Conservation (phyloP, 2,113 vertebrate species). For the Channa argus region DNA sequence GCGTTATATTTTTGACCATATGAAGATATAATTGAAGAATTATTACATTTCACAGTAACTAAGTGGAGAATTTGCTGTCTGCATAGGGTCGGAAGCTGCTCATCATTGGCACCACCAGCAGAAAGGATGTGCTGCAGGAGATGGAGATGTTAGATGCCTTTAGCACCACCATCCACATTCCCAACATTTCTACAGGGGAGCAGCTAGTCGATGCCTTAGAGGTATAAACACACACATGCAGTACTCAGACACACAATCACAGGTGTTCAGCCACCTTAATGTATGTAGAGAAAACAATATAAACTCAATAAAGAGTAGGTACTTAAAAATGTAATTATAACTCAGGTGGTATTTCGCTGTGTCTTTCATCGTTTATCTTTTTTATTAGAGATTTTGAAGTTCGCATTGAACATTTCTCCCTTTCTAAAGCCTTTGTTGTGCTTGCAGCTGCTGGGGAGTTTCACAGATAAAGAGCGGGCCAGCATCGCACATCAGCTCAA, state of each 20-base stretch:
- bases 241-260: no score
- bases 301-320: neutral
- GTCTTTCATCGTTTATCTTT: neutral
- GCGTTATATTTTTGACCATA: neutral
- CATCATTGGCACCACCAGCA: constrained; percentile 97
- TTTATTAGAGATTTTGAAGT: neutral
- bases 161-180: constrained; percentile 95
- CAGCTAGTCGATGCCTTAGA: constrained; percentile 96
- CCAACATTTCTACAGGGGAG: constrained; percentile 93
- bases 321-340: no score
- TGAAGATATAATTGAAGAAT: no score
- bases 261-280: no score
- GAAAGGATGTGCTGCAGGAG: constrained; percentile 97
- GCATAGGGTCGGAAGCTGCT: constrained; percentile 94
- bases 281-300: no score
- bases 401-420: neutral
- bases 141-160: constrained; percentile 99
- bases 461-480: constrained; percentile 93
- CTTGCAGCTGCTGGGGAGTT: constrained; percentile 92
- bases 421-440: constrained; percentile 23
- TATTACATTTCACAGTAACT: neutral
- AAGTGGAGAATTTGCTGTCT: neutral
- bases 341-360: no score
- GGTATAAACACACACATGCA: constrained; percentile 50
- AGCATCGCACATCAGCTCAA: constrained; percentile 93